Evolutionary conservation across 2,797 vertebrate genomes (phyloP).

Genomic region (Clarias laeviceps): DNA sequence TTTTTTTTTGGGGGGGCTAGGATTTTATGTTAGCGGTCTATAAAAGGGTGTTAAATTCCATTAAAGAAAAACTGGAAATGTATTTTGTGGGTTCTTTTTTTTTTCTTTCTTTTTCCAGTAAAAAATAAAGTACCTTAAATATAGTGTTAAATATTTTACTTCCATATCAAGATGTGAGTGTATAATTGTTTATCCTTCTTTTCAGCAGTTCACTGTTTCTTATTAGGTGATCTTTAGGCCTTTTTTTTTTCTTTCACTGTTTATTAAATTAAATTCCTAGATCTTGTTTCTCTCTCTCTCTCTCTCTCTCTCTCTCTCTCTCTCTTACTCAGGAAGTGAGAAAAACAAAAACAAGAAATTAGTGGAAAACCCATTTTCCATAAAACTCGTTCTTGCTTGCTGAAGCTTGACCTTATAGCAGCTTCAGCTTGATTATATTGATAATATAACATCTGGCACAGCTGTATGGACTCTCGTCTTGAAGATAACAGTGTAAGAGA

Average conservation of each 20-base stretch:
- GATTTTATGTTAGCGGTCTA: no score
- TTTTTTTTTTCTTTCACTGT: not conserved
- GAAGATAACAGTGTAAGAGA: not conserved
- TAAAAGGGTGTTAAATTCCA: no score
- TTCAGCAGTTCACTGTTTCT: not conserved
- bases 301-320: not conserved
- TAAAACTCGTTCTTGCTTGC: not conserved
- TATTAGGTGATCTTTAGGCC: not conserved
- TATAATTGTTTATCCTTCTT: not conserved
- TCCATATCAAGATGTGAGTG: not conserved
- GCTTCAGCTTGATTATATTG: not conserved
- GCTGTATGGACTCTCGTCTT: not conserved
- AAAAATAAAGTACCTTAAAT: not conserved
- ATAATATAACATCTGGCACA: not conserved
- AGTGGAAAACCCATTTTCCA: not conserved
- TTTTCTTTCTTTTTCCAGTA: not conserved
- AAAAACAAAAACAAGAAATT: not conserved
- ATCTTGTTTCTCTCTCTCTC: not conserved
- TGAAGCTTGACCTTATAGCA: not conserved
- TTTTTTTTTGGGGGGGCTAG: no score
- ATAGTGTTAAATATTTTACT: not conserved
- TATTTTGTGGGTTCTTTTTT: not conserved
- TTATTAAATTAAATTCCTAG: not conserved
- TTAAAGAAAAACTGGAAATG: no score
- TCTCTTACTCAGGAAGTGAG: not conserved